Percentiles rank a stretch among this genome's conserved stretches.
phyloP scores from a whole-genome alignment of 53 echinoderm and acorn worm genomes.

The Crossaster papposus region DNA sequence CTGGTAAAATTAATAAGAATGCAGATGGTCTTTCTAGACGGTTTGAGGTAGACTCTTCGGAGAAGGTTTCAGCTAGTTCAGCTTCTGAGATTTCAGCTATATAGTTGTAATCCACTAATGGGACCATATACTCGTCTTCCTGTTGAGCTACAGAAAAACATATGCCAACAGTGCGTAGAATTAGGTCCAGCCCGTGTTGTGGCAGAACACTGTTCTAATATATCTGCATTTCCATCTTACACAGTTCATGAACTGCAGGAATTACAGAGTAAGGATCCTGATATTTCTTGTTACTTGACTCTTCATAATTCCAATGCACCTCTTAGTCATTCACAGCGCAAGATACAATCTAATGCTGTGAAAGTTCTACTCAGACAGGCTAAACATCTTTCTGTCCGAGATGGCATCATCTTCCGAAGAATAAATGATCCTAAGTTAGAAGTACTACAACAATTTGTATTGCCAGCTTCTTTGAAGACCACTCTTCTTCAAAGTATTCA shows the following conservation, averaged over 20 bases:
- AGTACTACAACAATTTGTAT: too few species aligned
- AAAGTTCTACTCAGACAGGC: too few species aligned
- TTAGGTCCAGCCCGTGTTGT: background rate
- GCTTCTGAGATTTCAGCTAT: background rate
- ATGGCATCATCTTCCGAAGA: too few species aligned
- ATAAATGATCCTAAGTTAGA: too few species aligned
- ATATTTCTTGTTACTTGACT: background rate
- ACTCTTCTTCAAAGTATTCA: too few species aligned
- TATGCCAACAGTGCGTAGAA: background rate
- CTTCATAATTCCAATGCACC: too few species aligned
- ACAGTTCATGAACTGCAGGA: background rate
- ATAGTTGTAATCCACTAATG: background rate
- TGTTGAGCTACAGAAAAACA: background rate
- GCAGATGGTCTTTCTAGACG: constrained; percentile 19
- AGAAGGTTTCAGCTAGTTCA: background rate
- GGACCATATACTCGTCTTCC: background rate
- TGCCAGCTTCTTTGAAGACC: too few species aligned
- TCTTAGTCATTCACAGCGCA: too few species aligned
- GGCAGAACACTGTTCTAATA: background rate
- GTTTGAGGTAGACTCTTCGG: too few species aligned
- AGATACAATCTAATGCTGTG: too few species aligned
- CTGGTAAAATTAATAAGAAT: background rate
- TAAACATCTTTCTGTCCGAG: too few species aligned
- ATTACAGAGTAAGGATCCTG: background rate
- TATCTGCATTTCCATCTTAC: constrained; percentile 1